Conservation (phyloP, 2,888 invertebrate genomes). For the Meteorus cinctellus region DNA sequence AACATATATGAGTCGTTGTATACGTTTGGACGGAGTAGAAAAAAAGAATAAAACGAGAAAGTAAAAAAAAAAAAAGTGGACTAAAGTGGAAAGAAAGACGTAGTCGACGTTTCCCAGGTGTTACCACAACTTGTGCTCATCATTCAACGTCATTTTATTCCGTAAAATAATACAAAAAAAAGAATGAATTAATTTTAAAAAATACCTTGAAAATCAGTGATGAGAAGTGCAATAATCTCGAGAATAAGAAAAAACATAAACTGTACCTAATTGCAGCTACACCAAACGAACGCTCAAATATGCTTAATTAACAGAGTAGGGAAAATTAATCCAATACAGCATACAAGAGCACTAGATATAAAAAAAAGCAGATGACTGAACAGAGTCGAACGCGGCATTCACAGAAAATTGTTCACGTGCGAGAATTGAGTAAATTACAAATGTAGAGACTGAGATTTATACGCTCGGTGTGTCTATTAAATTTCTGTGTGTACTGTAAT, state of each 20-base stretch:
- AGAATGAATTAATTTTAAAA: neutral
- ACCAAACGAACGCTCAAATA: neutral
- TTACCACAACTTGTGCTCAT: neutral
- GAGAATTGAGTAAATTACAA: slow-evolving; percentile 43
- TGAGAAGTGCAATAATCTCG: neutral
- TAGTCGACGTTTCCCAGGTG: neutral
- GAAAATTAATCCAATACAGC: slow-evolving; percentile 9
- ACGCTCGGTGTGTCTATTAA: neutral
- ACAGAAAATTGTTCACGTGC: neutral
- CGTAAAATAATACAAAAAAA: neutral
- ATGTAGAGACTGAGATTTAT: slow-evolving; percentile 29
- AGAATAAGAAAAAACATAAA: neutral
- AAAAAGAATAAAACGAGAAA: neutral
- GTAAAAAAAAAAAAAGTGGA: neutral
- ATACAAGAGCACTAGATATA: neutral
- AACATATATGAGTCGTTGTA: slow-evolving; percentile 6
- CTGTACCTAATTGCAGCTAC: neutral
- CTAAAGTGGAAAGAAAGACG: slow-evolving; percentile 21
- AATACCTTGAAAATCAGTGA: neutral
- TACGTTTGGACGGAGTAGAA: neutral
- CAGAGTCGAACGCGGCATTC: neutral
- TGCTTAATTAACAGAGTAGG: neutral
- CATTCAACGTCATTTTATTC: slow-evolving; percentile 4
- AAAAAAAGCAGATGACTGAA: neutral
- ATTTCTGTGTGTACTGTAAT: neutral